Evolutionary conservation across 2,888 invertebrate species (phyloP).

Genomic region (Orthonevra nobilis): DNA sequence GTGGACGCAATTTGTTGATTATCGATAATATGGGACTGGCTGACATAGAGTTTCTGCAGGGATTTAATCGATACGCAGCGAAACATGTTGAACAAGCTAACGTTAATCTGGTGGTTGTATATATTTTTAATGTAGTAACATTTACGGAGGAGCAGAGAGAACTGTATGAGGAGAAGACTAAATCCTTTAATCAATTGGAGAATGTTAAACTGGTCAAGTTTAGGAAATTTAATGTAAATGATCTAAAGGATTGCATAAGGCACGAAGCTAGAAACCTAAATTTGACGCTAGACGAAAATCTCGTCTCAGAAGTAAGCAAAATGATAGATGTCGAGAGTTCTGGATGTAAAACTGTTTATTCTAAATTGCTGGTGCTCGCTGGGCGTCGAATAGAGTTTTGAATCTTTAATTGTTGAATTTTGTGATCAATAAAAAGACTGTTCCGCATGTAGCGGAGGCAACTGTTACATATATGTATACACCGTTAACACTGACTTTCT

Average conservation of each 20-base stretch:
- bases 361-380: constrained; percentile 75
- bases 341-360: constrained; percentile 77
- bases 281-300: constrained; percentile 68
- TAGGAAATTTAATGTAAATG: constrained; percentile 71
- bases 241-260: constrained; percentile 75
- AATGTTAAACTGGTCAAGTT: constrained; percentile 73
- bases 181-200: constrained; percentile 68
- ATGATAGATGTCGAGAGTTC: constrained; percentile 73
- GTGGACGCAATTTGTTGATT: constrained; percentile 77
- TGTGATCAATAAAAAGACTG: constrained; percentile 67
- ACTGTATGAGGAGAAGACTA: constrained; percentile 48
- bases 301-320: constrained; percentile 73
- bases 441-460: constrained; percentile 2
- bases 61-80: constrained; percentile 71
- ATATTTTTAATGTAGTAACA: constrained; percentile 75
- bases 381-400: neutral
- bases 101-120: constrained; percentile 74
- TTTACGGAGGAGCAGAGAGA: constrained; percentile 51
- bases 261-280: constrained; percentile 72
- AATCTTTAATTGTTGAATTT: constrained; percentile 2
- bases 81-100: neutral
- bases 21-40: constrained; percentile 75
- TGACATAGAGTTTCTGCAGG: constrained; percentile 72
- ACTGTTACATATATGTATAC: too few relatives aligned
- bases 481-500: too few relatives aligned